phyloP scores from a whole-genome alignment of 2,888 invertebrate species.

The Apamea monoglypha region DNA sequence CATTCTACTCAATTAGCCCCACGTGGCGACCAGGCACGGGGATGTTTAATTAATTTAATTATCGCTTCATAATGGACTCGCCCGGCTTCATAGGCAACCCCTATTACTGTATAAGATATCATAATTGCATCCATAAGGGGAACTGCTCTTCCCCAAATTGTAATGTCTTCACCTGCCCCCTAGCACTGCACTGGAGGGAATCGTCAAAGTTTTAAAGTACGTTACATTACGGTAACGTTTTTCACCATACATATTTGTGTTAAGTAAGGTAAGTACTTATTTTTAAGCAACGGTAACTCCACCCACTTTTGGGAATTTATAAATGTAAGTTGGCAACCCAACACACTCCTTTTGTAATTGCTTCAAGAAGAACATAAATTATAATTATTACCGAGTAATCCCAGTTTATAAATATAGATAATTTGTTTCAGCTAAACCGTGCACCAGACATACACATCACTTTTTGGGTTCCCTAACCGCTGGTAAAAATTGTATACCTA shows the following conservation, averaged over 20 bases:
- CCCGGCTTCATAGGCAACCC: slow-evolving; percentile 29
- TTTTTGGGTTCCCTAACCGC: too few species aligned
- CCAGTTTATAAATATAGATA: too few species aligned
- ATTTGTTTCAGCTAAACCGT: too few species aligned
- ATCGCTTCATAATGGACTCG: slow-evolving; percentile 53
- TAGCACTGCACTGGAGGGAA: background rate
- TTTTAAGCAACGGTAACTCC: background rate
- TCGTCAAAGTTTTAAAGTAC: background rate
- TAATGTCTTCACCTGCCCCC: slow-evolving; percentile 30
- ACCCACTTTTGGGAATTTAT: background rate
- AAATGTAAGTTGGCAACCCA: background rate
- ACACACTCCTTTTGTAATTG: background rate
- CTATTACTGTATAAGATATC: slow-evolving; percentile 40
- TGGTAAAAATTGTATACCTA: too few species aligned
- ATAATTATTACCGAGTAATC: background rate
- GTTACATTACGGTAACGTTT: background rate
- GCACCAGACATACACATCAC: too few species aligned
- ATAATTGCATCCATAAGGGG: slow-evolving; percentile 46
- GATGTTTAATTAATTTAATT: slow-evolving; percentile 55
- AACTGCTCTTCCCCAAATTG: slow-evolving; percentile 16
- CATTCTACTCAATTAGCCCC: slow-evolving; percentile 43
- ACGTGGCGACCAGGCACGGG: slow-evolving; percentile 44
- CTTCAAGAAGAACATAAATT: background rate
- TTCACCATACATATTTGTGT: background rate
- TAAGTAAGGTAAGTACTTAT: background rate